Evolutionary conservation across 1,140 invertebrate genomes (phyloP).

Genomic region (Neelides sp.): DNA sequence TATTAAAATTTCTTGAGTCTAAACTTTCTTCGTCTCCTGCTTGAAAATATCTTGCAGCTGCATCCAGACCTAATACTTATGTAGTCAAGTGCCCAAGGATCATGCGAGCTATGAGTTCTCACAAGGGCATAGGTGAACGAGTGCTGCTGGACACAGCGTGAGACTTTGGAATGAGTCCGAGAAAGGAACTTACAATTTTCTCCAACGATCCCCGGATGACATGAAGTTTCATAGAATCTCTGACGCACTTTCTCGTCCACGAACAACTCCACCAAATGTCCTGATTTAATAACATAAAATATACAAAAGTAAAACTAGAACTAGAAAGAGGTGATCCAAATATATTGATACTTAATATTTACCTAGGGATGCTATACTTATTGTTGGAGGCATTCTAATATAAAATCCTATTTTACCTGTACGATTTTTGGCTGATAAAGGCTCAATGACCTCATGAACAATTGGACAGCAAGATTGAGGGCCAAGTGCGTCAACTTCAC

Average conservation of each 20-base stretch:
- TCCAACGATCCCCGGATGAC: conserved; percentile 52
- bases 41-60: conserved; percentile 64
- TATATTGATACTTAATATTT: neutral
- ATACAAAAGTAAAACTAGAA: neutral
- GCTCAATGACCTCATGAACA: conserved; percentile 58
- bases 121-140: conserved; percentile 71
- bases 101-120: conserved; percentile 33
- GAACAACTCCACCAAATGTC: conserved; percentile 26
- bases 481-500: too few relatives aligned
- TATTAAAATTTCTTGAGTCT: too few relatives aligned
- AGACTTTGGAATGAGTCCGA: conserved; percentile 50
- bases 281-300: conserved; percentile 6
- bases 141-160: conserved; percentile 66
- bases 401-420: conserved; percentile 16
- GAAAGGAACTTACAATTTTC: conserved; percentile 64
- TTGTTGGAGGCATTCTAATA: neutral
- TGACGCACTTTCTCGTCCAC: conserved; percentile 35
- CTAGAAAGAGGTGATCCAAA: neutral
- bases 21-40: too few relatives aligned
- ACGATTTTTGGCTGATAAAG: conserved; percentile 58
- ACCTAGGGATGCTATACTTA: neutral
- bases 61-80: conserved; percentile 67
- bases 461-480: conserved; percentile 56
- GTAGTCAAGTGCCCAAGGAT: conserved; percentile 61
- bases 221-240: conserved; percentile 66